Evolutionary conservation across 2,888 invertebrate species (phyloP), one percentile per base, ranked within the genome.

Genomic region (Stegana nigrithorax): DNA sequence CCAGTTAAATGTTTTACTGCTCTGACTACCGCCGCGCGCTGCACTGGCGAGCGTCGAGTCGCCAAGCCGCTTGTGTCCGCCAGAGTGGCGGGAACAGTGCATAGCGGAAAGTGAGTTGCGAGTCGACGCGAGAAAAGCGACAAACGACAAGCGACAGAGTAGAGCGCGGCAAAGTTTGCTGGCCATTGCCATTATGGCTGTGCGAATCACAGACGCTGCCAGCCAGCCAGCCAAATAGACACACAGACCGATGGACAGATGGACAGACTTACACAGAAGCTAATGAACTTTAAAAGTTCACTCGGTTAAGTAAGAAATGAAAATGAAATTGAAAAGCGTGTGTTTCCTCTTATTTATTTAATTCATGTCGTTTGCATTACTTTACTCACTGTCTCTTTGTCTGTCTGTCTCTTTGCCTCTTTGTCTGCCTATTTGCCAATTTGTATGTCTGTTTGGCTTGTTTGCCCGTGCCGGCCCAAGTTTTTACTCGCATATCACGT

Each of bases 281-380:
- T 55, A 55, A 55, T 55, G 53, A 55, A 55, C 53, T 55, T 55
- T 47, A 26, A 47, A 55, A 55, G 53, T 55, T 55, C 53, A 55
- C 36, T 55, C 36, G 53, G 36, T 55, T 55, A 55, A 55, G 26
- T 55, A 55, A 55, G 53, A 55, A 36, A 55, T 55, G 50, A 55
- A 55, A 55, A 55, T 55, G 36, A 51, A 55, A 55, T 23, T 21
- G 36, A 55, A 55, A 53, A 53, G 32, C 53, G 32, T 29, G 17
- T 50, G 50, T n/a, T 45, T 45, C 39, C 39, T 39, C 39, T 39
- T 39, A 39, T 39, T 39, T 39, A 39, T 39, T 39, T 39, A 39
- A 39, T 39, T 39, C 17, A 14, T 39, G 10, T 36, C 14, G 10
- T 8, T 36, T 36, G 4, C n/a, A n/a, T n/a, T 36, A n/a, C 2